phyloP scores from a whole-genome alignment of 92 coral and sea anemone species.

The Zoanthus solanderi region DNA sequence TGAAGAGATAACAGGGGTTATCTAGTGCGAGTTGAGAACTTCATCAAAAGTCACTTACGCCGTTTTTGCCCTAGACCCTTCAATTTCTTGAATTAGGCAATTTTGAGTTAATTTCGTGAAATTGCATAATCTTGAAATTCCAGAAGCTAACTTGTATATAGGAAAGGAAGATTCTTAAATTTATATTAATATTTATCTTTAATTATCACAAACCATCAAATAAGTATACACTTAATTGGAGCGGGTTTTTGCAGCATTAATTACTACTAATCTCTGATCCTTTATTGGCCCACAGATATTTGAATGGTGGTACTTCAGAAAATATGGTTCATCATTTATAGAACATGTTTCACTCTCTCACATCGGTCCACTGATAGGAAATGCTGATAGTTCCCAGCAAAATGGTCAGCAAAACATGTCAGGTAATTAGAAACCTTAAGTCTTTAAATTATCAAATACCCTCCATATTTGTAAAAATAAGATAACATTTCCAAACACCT shows the following conservation, averaged over 20 bases:
- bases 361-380: conserved; percentile 91
- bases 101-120: no score
- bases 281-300: conserved; percentile 72
- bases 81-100: no score
- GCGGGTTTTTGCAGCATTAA: not conserved
- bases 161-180: not conserved
- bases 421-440: conserved; percentile 56
- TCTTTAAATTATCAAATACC: no score
- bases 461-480: conserved; percentile 24
- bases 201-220: not conserved
- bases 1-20: no score
- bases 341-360: conserved; percentile 95
- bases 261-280: not conserved
- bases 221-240: not conserved
- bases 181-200: not conserved
- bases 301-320: conserved; percentile 99
- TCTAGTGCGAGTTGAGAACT: no score
- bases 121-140: no score
- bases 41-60: no score
- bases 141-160: no score
- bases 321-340: conserved; percentile 95
- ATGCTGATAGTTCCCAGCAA: conserved; percentile 81
- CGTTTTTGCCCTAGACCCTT: no score
- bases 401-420: conserved; percentile 85
- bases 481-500: no score